These are phyloP conservation scores for Pseudachorutes palmiensis DNA, from an alignment of 1,140 invertebrate genomes.

Conservation along the genomic window DNA sequence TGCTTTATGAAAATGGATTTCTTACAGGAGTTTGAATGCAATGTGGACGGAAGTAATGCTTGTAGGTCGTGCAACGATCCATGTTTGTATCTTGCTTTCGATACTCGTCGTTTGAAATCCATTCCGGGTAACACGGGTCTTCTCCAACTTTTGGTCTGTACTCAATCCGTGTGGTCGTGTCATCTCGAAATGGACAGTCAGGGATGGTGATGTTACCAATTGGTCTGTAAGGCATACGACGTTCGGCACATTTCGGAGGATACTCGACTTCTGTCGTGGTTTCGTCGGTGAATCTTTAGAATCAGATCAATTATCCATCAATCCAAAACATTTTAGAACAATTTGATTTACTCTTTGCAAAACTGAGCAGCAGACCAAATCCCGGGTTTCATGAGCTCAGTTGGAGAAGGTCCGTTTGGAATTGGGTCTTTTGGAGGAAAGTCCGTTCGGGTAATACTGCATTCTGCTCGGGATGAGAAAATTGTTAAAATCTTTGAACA, in stretches of 20 bases:
- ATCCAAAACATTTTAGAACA: background rate
- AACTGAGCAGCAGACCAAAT: slow-evolving; percentile 28
- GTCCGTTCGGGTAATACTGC: slow-evolving; percentile 24
- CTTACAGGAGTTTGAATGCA: slow-evolving; percentile 13
- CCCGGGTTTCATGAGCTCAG: slow-evolving; percentile 17
- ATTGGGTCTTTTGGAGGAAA: slow-evolving; percentile 23
- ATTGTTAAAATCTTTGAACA: background rate
- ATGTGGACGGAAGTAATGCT: slow-evolving; percentile 24
- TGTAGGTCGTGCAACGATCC: slow-evolving; percentile 26
- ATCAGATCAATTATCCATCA: background rate
- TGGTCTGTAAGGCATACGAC: background rate
- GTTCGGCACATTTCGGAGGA: slow-evolving; percentile 8
- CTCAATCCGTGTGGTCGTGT: background rate
- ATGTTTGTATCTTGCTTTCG: slow-evolving; percentile 13
- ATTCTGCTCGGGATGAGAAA: slow-evolving; percentile 10
- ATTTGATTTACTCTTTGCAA: slow-evolving; percentile 21
- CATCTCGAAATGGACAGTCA: background rate
- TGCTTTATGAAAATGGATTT: background rate
- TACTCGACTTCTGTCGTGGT: slow-evolving; percentile 11
- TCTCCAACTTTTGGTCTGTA: slow-evolving; percentile 19
- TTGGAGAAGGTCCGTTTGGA: slow-evolving; percentile 26
- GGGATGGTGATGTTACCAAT: slow-evolving; percentile 2
- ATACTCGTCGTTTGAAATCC: slow-evolving; percentile 28
- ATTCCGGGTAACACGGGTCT: slow-evolving; percentile 10
- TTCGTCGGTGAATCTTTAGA: slow-evolving; percentile 16